Evolutionary conservation across 2,888 invertebrate genomes (phyloP), one percentile per base, ranked within the genome.

Genomic region (Tholera decimalis): DNA sequence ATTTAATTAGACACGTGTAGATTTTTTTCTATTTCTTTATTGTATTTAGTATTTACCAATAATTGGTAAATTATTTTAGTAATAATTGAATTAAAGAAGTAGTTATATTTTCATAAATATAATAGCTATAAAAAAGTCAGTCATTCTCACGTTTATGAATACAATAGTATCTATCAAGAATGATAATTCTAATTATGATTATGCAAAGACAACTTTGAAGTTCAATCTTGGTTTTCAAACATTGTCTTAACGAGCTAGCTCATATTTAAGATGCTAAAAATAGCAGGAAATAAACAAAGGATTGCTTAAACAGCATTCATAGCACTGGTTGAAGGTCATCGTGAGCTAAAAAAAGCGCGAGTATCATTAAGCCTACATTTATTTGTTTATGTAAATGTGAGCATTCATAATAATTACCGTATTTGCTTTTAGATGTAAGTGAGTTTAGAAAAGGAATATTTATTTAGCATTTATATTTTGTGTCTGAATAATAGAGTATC

Each of bases 311-410:
- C 22, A 18, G 59, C 22, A 66, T 60, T 47, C 5, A 41, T 28
- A 26, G 13, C 35, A 54, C 6, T 37, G 35, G 13, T 51, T 56
- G 47, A 74, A 78, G 78, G 74, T 71, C 51, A 22, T 15, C 41
- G 44, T 49, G n/a, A 55, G 43, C 33, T 50, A 41, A 57, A 56
- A 66, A 33, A 44, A 58, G 20, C n/a, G 13, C 15, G 33, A 60
- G 59, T 55, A 67, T 51, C 47, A 64, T 50, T 59, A 47, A 57
- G 18, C 74, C 62, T 61, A 68, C 33, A 68, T 46, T 44, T 44
- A 71, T 53, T 53, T 46, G 53, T 62, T 50, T 43, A 60, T 63
- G 57, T 70, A 55, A 65, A 65, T 62, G 61, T 35, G 69, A 56
- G 43, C 43, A 57, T 44, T 70, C 35, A 47, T 60, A 63, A 60